Percentiles rank a stretch among this genome's conserved stretches.
Evolutionary conservation across 2,113 vertebrate genomes (phyloP).

Genomic region (Toxotes jaculatrix): DNA sequence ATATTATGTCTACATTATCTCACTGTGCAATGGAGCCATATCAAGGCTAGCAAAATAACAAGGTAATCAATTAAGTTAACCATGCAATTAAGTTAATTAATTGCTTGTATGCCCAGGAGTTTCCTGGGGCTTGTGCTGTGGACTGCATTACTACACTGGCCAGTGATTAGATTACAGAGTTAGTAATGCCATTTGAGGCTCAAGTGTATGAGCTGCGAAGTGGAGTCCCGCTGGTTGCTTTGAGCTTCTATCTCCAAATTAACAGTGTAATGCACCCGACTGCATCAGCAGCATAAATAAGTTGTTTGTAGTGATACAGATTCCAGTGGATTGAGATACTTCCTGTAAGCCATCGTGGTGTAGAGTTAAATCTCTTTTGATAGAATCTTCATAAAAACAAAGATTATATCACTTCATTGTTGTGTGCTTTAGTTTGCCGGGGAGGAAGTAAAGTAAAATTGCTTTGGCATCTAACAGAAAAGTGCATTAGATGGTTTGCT

Average conservation of each 20-base stretch:
- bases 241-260: conserved; percentile 46
- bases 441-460: conserved; percentile 18
- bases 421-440: neutral
- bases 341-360: conserved; percentile 4
- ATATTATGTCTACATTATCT: conserved; percentile 76
- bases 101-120: conserved; percentile 79
- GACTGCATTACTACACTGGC: conserved; percentile 69
- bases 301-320: neutral
- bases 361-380: conserved; percentile 18
- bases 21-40: conserved; percentile 69
- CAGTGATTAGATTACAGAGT: conserved; percentile 80
- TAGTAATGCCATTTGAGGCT: conserved; percentile 69
- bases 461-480: conserved; percentile 4
- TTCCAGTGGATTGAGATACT: neutral
- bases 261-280: conserved; percentile 36
- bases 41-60: conserved; percentile 78
- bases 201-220: conserved; percentile 66
- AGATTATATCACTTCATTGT: conserved; percentile 4
- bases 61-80: conserved; percentile 83
- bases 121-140: conserved; percentile 69
- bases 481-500: conserved; percentile 29
- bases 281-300: conserved; percentile 17
- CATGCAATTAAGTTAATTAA: conserved; percentile 83
- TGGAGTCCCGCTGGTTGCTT: conserved; percentile 67
- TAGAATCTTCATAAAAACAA: conserved; percentile 12